Percentiles rank a stretch among this genome's conserved stretches.
phyloP scores from a whole-genome alignment of 1,140 invertebrate species.

The Drosophila lacertosa region DNA sequence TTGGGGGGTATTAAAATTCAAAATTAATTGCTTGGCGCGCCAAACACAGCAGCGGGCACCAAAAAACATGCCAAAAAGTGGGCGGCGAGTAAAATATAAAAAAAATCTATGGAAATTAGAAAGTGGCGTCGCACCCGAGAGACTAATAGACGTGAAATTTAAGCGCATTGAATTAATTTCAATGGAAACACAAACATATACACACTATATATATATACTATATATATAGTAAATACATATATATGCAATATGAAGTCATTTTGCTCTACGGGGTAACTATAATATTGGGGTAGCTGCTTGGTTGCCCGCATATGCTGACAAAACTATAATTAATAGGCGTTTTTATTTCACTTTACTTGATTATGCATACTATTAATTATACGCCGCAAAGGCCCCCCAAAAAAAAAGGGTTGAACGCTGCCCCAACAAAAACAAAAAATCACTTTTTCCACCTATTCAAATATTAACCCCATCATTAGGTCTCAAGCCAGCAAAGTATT shows the following conservation, averaged over 20 bases:
- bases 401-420: conserved; percentile 54
- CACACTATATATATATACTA: conserved; percentile 2
- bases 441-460: not conserved
- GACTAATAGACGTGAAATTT: conserved; percentile 82
- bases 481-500: not conserved
- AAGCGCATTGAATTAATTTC: conserved; percentile 81
- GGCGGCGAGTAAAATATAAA: conserved; percentile 4
- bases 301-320: conserved; percentile 22
- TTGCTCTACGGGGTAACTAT: conserved; percentile 1
- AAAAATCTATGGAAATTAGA: conserved; percentile 70
- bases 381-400: conserved; percentile 48
- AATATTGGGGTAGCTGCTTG: conserved; percentile 2
- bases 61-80: conserved; percentile 23
- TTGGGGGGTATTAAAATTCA: conserved; percentile 75
- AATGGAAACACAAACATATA: conserved; percentile 14
- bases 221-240: conserved; percentile 5
- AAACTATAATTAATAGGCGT: conserved; percentile 80
- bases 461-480: not conserved
- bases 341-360: conserved; percentile 70
- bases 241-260: conserved; percentile 67
- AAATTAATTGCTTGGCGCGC: conserved; percentile 72
- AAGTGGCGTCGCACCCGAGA: conserved; percentile 60
- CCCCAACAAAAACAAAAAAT: not conserved
- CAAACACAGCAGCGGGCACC: conserved; percentile 27
- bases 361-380: conserved; percentile 74